phyloP scores from a whole-genome alignment of 2,888 invertebrate species.

The Ochropacha duplaris region DNA sequence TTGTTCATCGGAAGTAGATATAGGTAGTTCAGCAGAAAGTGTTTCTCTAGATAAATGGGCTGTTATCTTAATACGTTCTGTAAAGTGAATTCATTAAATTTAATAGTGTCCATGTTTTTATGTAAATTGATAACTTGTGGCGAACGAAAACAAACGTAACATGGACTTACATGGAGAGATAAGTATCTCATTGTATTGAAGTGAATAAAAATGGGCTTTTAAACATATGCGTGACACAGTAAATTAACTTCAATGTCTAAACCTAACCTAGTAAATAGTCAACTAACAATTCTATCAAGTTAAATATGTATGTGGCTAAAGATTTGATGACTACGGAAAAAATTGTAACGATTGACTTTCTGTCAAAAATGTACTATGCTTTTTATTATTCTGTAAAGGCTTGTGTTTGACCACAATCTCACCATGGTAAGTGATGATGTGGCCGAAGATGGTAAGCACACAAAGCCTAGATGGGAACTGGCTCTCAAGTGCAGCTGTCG shows the following conservation, averaged over 20 bases:
- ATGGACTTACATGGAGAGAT: not conserved
- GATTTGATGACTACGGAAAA: no score
- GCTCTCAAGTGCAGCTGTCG: no score
- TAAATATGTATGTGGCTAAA: not conserved
- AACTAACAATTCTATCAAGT: not conserved
- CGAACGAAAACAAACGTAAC: not conserved
- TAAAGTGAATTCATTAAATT: not conserved
- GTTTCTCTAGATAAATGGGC: not conserved
- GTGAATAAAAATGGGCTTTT: not conserved
- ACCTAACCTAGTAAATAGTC: not conserved
- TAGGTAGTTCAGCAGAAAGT: no score
- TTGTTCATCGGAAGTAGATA: no score
- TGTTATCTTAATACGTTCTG: not conserved
- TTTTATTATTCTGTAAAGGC: no score
- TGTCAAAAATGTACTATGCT: no score
- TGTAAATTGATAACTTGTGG: not conserved
- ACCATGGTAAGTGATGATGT: no score
- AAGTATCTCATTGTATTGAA: not conserved
- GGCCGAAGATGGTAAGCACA: no score
- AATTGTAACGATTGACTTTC: no score
- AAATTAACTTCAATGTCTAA: not conserved
- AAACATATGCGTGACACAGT: no score
- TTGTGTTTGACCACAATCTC: no score
- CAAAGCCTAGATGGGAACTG: no score
- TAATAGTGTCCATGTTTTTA: not conserved